Conservation (phyloP, 2,888 invertebrate species). For the Lepidochrysops patricia region DNA sequence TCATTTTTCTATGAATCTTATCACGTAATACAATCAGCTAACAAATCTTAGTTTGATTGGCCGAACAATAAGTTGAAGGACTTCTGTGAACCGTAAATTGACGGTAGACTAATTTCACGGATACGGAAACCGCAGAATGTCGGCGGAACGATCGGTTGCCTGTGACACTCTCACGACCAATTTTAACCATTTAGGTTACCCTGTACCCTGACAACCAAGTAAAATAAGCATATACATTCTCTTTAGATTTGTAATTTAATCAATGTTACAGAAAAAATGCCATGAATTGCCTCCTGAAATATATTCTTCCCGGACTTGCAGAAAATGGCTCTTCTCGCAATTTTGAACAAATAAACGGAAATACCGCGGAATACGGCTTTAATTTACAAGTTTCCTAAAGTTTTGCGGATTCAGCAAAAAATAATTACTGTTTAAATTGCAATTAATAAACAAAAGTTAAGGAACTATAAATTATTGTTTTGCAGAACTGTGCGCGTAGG, state of each 20-base stretch:
- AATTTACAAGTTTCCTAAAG: neutral
- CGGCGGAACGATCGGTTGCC: neutral
- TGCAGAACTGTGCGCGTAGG: too few species aligned
- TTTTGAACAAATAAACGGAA: neutral
- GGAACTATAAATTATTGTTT: too few species aligned
- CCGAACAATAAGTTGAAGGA: neutral
- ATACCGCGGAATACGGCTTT: neutral
- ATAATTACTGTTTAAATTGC: neutral
- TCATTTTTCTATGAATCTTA: too few species aligned
- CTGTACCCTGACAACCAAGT: neutral
- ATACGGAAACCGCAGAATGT: constrained; percentile 9
- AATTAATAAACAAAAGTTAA: neutral
- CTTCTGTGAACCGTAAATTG: neutral
- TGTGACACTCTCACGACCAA: neutral
- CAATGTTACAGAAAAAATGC: neutral
- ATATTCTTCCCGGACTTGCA: too few species aligned
- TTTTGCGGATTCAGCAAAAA: neutral
- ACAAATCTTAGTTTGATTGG: too few species aligned
- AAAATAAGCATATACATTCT: neutral
- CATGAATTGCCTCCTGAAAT: too few species aligned
- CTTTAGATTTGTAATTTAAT: neutral
- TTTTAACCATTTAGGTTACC: too few species aligned
- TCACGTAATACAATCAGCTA: too few species aligned
- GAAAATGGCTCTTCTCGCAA: neutral
- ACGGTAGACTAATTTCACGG: neutral